Base-by-base conservation (phyloP, 2,113 vertebrate species). In the Rhabdomys dilectus region DNA sequence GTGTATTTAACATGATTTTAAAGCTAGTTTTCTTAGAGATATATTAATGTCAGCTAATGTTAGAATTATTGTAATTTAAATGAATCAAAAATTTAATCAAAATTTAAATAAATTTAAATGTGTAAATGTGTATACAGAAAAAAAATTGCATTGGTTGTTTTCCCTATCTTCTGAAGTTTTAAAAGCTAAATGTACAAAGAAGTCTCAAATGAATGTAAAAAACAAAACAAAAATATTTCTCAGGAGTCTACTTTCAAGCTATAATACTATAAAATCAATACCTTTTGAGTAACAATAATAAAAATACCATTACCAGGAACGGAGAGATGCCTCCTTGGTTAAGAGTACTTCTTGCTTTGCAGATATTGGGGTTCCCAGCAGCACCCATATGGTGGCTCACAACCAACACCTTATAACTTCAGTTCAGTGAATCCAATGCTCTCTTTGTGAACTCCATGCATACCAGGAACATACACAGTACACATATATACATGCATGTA, bases 141-240 rank as follows among this genome's bases (percentile, higher is more conserved):
- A 94, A 53, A 9, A 45, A 95, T 12, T 92, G 36, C 80, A 7
- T 42, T 96, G 91, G 75, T 56, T 92, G 13, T 96, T 94, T 97
- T 92, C 88, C 34, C 42, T 72, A 75, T 39, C 82, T 94, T 36
- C 56, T 94, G 1, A 97, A 95, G 42, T 64, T 97, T 97, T 93
- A 95, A 93, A 26, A 95, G 45, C 77, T 94, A 80, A 95, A 82
- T 70, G 62, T 94, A 96, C 85, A 94, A 94, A 96, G 81, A 75
- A 86, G 90, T 66, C n/a, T 96, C 31, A 92, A 94, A 60, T 60
- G 56, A 89, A 97, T 81, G 4, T 84, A 96, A 90, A 95, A 48
- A 48, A 45, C 45, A 45, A 92, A 82, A 3, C 36, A 72, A 96
- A 91, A 92, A 87, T 34, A 51, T 39, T 72, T 92, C 17, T 94